Evolutionary conservation across 2,888 invertebrate species (phyloP).

Genomic region (Hydraecia micacea): DNA sequence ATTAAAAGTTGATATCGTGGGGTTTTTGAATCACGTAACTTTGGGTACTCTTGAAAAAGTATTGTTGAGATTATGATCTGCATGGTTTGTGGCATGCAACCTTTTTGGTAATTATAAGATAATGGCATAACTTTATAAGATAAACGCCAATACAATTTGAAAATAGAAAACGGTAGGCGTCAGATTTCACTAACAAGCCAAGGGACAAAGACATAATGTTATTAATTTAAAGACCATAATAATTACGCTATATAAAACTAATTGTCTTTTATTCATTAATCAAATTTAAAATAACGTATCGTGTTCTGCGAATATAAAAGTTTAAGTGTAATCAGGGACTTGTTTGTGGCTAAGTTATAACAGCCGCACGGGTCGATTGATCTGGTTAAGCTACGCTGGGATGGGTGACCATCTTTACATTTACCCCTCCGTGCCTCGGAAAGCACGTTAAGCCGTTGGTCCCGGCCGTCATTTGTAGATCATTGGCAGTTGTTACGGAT

Average conservation of each 20-base stretch:
- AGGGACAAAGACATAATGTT: not conserved
- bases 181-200: not conserved
- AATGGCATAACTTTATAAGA: not conserved
- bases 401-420: too few species aligned
- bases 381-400: too few species aligned
- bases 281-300: too few species aligned
- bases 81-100: not conserved
- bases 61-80: not conserved
- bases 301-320: not conserved
- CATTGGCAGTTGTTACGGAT: not conserved
- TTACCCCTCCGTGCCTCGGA: not conserved
- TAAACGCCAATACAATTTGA: not conserved
- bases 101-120: not conserved
- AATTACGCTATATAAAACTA: not conserved
- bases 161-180: not conserved
- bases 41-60: not conserved
- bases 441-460: not conserved
- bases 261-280: too few species aligned
- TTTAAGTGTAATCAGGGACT: not conserved
- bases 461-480: not conserved
- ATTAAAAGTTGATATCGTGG: not conserved
- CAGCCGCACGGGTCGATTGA: not conserved
- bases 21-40: not conserved
- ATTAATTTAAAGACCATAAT: not conserved
- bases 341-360: not conserved